Evolutionary conservation across 2,888 invertebrate species (phyloP), one percentile per base, ranked within the genome.

Genomic region (Dasysyrphus tricinctus): DNA sequence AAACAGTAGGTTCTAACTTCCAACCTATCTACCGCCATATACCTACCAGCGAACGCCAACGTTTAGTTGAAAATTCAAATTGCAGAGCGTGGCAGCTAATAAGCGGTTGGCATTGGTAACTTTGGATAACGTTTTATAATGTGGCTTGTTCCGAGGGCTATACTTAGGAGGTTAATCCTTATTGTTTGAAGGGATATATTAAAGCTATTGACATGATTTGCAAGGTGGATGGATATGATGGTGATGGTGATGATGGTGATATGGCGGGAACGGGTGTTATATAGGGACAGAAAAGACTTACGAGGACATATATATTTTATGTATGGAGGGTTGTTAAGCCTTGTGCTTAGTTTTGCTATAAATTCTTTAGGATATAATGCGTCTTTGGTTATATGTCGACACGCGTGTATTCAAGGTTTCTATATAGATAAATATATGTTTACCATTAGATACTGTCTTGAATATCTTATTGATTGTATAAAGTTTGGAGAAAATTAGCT

Each of bases 71-170:
- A 86, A 78, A 86, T 82, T 81, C 75, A 86, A 86, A 82, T 86
- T 78, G 81, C 78, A 75, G 76, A 81, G 75, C 72, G 81, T 72
- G 78, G 59, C 70, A 72, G 54, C 74, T 86, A 86, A 86, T 86
- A 81, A 82, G 78, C 70, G 81, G 81, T 79, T 86, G 78, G 65
- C 78, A 78, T 80, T 69, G 73, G 80, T 32, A 37, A 79, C 59
- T 72, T 65, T 29, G 49, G 74, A 70, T 80, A 72, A 54, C 51
- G 34, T 73, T 84, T 76, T 76, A 77, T 69, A 29, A 67, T 69
- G 37, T 56, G 39, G 6, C 56, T 56, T 42, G 49, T 59, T 54
- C 74, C 42, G 51, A 57, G 49, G 73, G 65, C 57, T 80, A 51
- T 73, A 79, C 73, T 73, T 79, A 79, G 16, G 11, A 80, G 39